Evolutionary conservation across 1,140 invertebrate species (phyloP), one percentile per base, ranked within the genome.

Genomic region (Megalopta genalis): DNA sequence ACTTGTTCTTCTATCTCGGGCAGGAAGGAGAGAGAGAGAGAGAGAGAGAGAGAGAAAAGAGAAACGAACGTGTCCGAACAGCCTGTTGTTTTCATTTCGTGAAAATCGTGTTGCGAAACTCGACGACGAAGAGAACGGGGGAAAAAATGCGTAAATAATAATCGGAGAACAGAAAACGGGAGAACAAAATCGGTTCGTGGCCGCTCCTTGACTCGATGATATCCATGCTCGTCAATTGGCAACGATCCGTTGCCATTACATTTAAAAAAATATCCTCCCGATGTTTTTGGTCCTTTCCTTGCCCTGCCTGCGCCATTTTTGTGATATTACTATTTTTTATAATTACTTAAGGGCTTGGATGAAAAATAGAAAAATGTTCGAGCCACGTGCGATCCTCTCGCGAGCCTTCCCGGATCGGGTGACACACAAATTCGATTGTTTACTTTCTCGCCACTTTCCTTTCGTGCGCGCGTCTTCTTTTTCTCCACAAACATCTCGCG

Each of bases 291-390:
- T 89, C 86, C 89, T 86, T 90, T 90, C 88, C 88, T 85, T 85
- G 80, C 87, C 62, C 89, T 92, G 90, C 87, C 89, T 88, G 87
- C 86, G 86, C 87, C 81, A 89, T 90, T 90, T 92, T 90, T 92
- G 91, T 92, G 91, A 92, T 92, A 92, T 91, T 91, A 90, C 85
- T 92, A 89, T 90, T 90, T 91, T 90, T 90, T 90, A 90, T 90
- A 89, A 90, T 90, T 90, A 90, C 88, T 88, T 89, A 87, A 90
- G 87, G 84, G 84, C 86, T 89, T 89, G 81, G 77, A 83, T 83
- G 80, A 68, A 77, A n/a, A 82, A 78, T 81, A 75, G 71, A 74
- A 57, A 52, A 87, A 32, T n/a, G 32, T 32, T 59, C 42, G 77
- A 85, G 87, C 85, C 90, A 90, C 84, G 82, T 85, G 81, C 64